Conservation (phyloP, 2,113 vertebrate genomes). For the Clarias magur region DNA sequence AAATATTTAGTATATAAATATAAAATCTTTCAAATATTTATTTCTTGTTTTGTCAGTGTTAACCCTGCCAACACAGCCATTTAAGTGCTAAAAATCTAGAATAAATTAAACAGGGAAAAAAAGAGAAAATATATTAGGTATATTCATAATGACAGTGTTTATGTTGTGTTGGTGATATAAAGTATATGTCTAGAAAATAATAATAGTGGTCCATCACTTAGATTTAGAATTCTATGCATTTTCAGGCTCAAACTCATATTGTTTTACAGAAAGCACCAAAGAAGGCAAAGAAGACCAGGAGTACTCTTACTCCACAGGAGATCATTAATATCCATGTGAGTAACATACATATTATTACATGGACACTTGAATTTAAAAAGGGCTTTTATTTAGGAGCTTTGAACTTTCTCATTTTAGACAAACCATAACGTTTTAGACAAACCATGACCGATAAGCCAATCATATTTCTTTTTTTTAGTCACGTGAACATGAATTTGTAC, state of each 20-base stretch:
- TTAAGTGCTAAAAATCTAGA: not conserved
- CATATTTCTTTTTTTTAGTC: too few species aligned
- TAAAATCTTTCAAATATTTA: too few species aligned
- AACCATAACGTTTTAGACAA: too few species aligned
- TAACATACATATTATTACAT: conserved; percentile 16
- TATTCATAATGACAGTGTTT: not conserved
- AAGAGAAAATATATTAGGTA: not conserved
- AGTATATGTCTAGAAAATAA: not conserved
- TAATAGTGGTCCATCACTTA: not conserved
- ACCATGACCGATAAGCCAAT: too few species aligned
- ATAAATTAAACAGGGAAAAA: not conserved
- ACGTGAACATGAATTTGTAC: too few species aligned
- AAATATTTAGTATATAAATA: too few species aligned
- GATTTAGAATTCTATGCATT: conserved; percentile 5
- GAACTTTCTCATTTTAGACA: too few species aligned
- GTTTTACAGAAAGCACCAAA: conserved; percentile 78
- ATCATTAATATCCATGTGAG: conserved; percentile 91
- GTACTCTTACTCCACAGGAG: conserved; percentile 85
- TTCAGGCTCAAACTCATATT: not conserved
- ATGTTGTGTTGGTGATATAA: not conserved
- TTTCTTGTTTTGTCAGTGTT: not conserved
- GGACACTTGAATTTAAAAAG: not conserved
- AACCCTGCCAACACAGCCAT: not conserved
- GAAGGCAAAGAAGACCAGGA: conserved; percentile 84
- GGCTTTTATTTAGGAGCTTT: too few species aligned